These are phyloP conservation scores for Holacanthella duospinosa DNA, from an alignment of 2,888 invertebrate genomes.

Conservation along the genomic window DNA sequence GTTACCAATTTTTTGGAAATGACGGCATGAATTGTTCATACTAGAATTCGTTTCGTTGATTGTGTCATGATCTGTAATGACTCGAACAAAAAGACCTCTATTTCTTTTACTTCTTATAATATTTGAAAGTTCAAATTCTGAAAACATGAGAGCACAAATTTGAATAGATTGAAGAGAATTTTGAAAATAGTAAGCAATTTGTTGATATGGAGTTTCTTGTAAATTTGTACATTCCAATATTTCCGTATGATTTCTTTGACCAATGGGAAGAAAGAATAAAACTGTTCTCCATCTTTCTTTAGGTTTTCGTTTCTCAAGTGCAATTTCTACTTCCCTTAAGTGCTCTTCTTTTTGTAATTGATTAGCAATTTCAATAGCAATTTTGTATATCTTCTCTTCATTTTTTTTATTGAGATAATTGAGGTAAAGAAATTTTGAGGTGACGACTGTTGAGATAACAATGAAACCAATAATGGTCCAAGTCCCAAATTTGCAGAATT, in stretches of 20 bases:
- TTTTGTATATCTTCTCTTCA: too few relatives aligned
- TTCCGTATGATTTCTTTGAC: neutral
- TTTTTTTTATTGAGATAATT: too few relatives aligned
- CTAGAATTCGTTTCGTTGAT: neutral
- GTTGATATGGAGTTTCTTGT: neutral
- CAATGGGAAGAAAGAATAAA: neutral
- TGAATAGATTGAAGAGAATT: neutral
- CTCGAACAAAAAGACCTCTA: neutral
- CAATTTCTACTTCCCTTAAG: too few relatives aligned
- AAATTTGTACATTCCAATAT: neutral
- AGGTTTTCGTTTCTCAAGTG: neutral
- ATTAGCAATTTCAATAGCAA: too few relatives aligned
- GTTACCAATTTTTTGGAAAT: neutral
- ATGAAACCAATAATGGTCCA: too few relatives aligned
- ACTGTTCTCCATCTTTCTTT: neutral
- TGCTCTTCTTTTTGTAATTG: too few relatives aligned
- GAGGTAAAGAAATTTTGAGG: too few relatives aligned
- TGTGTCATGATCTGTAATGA: neutral
- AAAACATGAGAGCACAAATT: neutral
- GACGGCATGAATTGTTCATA: neutral
- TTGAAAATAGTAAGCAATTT: neutral
- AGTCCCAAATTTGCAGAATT: too few relatives aligned
- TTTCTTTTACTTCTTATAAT: neutral
- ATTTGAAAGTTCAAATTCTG: neutral
- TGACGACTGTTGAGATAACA: too few relatives aligned